Percentiles rank a stretch among this genome's conserved stretches.
phyloP scores from a whole-genome alignment of 2,113 vertebrate genomes.

The Tragelaphus scriptus region DNA sequence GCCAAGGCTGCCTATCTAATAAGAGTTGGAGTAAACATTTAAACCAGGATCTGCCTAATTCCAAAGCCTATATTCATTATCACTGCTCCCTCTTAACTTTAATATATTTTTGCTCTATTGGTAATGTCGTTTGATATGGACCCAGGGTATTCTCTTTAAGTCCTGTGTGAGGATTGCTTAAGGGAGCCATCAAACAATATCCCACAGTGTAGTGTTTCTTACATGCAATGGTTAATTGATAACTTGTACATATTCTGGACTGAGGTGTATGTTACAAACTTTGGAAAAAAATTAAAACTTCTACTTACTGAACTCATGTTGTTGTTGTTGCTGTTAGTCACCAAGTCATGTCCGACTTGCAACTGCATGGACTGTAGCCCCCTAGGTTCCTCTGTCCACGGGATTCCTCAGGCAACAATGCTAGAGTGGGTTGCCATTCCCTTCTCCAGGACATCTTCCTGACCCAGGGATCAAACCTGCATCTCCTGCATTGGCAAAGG shows the following conservation, averaged over 20 bases:
- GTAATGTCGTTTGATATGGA: background rate
- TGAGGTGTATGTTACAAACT: background rate
- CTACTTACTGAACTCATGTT: background rate
- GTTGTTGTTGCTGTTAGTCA: background rate
- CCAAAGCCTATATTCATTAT: background rate
- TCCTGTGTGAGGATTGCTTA: background rate
- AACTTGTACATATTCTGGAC: background rate
- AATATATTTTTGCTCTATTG: background rate
- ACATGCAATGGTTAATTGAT: background rate
- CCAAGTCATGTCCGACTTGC: background rate
- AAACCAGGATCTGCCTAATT: background rate
- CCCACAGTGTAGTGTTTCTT: background rate
- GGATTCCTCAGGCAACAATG: too few relatives aligned
- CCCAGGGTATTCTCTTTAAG: background rate
- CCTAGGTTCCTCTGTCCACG: background rate
- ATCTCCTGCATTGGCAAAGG: too few relatives aligned
- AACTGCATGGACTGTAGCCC: background rate
- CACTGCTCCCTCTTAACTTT: background rate
- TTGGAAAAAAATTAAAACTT: background rate
- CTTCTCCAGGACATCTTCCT: too few relatives aligned
- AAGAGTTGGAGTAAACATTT: background rate
- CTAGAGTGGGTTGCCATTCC: too few relatives aligned
- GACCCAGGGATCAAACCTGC: too few relatives aligned
- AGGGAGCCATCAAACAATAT: background rate
- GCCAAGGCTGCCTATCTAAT: background rate